Conservation (phyloP, 2,888 invertebrate species). For the Tryphoninae sp. region DNA sequence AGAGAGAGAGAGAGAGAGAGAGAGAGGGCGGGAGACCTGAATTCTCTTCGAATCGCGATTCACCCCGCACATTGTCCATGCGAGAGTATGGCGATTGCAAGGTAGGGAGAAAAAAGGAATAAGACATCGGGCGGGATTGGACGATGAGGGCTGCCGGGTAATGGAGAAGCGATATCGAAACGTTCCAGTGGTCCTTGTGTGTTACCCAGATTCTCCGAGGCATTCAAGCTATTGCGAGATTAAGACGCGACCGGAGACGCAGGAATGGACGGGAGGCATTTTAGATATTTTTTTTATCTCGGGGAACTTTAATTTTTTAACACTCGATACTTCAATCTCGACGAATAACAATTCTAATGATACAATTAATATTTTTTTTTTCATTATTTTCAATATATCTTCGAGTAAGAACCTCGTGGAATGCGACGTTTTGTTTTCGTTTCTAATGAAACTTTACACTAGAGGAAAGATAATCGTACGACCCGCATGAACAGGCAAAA, state of each 20-base stretch:
- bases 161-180: constrained; percentile 55
- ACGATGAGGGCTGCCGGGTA: constrained; percentile 38
- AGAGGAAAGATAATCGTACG: not conserved
- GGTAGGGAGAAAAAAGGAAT: not conserved
- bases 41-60: constrained; percentile 18
- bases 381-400: too few species aligned
- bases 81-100: constrained; percentile 6
- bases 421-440: too few species aligned
- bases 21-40: not conserved
- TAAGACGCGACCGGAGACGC: constrained; percentile 46
- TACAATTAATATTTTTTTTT: too few species aligned
- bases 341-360: not conserved
- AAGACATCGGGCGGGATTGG: constrained; percentile 38
- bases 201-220: constrained; percentile 62
- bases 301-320: not conserved
- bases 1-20: not conserved
- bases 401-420: too few species aligned
- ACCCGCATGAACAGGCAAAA: constrained; percentile 44
- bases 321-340: not conserved
- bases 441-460: not conserved
- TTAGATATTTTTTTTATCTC: constrained; percentile 64
- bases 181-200: constrained; percentile 21
- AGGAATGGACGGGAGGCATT: constrained; percentile 1
- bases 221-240: constrained; percentile 67
- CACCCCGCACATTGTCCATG: constrained; percentile 11